Evolutionary conservation across 2,113 vertebrate genomes (phyloP).

Genomic region (Pimephales promelas): DNA sequence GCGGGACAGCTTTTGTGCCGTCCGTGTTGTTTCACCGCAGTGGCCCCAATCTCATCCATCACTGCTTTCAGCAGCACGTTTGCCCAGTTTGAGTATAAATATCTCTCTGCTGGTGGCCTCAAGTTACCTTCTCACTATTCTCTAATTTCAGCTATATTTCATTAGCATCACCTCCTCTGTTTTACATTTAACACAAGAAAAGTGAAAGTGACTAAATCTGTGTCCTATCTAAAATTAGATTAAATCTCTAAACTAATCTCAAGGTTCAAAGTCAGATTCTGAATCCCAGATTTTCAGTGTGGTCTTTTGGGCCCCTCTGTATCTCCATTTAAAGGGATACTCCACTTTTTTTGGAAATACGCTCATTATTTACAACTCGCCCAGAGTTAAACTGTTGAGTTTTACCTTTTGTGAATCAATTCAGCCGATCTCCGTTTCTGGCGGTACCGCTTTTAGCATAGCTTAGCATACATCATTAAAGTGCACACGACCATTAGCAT

Average conservation of each 20-base stretch:
- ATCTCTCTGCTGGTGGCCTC: conserved; percentile 51
- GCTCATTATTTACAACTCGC: no score
- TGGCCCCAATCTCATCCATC: conserved; percentile 73
- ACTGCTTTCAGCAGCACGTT: conserved; percentile 70
- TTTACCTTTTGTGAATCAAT: no score
- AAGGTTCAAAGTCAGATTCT: not conserved
- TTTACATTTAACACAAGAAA: conserved; percentile 64
- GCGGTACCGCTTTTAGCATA: no score
- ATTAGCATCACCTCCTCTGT: not conserved
- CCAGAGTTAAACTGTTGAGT: no score
- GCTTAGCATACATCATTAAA: no score
- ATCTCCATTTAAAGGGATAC: not conserved
- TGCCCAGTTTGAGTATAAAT: conserved; percentile 73
- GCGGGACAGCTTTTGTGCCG: conserved; percentile 63
- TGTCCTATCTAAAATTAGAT: no score
- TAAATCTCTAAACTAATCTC: no score
- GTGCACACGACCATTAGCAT: no score
- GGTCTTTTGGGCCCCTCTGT: not conserved
- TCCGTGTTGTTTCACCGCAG: conserved; percentile 59
- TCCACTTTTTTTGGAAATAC: no score
- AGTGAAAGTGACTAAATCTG: conserved; percentile 51
- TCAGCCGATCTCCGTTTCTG: no score
- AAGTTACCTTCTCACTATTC: conserved; percentile 26
- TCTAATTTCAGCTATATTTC: conserved; percentile 19
- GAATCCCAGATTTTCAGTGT: not conserved